These are phyloP conservation scores for Diabrotica virgifera DNA, from an alignment of 1,140 invertebrate genomes.

Conservation along the genomic window DNA sequence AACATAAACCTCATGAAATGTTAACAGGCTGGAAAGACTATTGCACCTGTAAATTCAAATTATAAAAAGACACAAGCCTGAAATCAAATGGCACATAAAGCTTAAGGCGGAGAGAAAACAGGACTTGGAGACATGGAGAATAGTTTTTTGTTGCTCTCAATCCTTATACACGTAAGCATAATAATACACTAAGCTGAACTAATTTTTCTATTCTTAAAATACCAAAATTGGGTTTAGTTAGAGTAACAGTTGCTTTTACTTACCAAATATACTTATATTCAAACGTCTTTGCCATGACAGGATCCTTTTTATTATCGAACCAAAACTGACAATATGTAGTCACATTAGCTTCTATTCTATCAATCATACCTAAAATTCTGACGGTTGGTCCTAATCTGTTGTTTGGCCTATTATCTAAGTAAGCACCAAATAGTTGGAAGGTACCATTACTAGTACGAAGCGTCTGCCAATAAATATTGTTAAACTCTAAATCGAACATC, in stretches of 20 bases:
- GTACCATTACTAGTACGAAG: constrained; percentile 76
- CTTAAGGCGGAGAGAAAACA: too few species aligned
- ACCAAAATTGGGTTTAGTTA: not conserved
- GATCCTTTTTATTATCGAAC: constrained; percentile 79
- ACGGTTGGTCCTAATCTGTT: constrained; percentile 77
- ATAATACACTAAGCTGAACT: too few species aligned
- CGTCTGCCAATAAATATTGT: constrained; percentile 89
- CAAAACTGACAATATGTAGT: constrained; percentile 85
- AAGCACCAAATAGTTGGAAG: constrained; percentile 86
- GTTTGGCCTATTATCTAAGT: constrained; percentile 76
- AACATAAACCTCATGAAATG: too few species aligned
- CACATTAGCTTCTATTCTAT: constrained; percentile 79
- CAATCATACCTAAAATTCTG: constrained; percentile 86
- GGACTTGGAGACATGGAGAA: too few species aligned
- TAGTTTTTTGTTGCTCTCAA: not conserved
- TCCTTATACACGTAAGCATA: too few species aligned
- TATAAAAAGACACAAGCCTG: too few species aligned
- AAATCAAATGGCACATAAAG: too few species aligned
- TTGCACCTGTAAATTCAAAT: too few species aligned
- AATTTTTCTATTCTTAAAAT: too few species aligned
- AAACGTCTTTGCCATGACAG: constrained; percentile 72
- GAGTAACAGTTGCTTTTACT: not conserved
- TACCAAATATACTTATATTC: constrained; percentile 92
- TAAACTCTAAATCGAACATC: constrained; percentile 85
- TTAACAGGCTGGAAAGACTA: too few species aligned